Conservation (phyloP, 2,888 invertebrate species). For the Diarsia mendica region DNA sequence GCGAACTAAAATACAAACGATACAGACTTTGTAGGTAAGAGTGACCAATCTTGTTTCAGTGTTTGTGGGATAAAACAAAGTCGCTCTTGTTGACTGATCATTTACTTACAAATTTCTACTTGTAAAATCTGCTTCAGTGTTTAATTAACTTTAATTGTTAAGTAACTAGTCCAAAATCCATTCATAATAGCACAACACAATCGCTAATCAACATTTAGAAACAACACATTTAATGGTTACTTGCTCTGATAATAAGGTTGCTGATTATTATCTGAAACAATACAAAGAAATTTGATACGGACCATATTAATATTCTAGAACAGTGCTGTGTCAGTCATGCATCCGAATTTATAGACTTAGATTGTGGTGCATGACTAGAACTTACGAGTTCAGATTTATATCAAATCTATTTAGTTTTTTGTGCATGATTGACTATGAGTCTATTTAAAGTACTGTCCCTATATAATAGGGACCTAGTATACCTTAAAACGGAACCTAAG, state of each 20-base stretch:
- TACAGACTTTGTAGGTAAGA: not conserved
- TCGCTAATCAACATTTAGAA: not conserved
- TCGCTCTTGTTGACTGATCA: not conserved
- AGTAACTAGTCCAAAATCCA: not conserved
- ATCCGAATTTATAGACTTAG: not conserved
- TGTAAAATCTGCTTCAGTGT: not conserved
- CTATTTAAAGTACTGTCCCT: not conserved
- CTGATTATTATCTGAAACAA: not conserved
- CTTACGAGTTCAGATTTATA: not conserved
- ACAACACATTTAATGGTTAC: constrained; percentile 1
- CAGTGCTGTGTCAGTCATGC: not conserved
- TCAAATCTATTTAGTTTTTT: not conserved
- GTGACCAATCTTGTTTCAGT: not conserved
- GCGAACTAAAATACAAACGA: not conserved
- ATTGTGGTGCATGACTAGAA: constrained; percentile 11
- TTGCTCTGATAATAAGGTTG: not conserved
- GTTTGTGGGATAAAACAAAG: not conserved
- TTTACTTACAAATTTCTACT: not conserved
- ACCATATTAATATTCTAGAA: constrained; percentile 1
- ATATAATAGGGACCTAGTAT: not conserved
- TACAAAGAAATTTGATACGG: not conserved
- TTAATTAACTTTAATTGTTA: not conserved
- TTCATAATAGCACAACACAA: not conserved
- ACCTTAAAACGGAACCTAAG: no score
- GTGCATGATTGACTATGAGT: not conserved